Conservation (phyloP, 2,113 vertebrate genomes). For the Recurvirostra avosetta region DNA sequence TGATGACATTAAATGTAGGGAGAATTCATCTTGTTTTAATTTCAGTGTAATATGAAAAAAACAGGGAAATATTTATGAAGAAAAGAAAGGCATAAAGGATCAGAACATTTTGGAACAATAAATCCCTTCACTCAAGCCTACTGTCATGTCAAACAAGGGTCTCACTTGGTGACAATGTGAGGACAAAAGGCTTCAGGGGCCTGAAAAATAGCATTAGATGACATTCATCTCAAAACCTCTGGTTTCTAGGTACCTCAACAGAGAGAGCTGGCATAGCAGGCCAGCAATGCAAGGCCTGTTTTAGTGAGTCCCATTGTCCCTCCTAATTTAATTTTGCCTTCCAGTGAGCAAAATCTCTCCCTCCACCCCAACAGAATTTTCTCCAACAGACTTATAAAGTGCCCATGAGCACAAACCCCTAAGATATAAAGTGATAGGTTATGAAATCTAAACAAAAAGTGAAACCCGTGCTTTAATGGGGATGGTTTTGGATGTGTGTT, state of each 20-base stretch:
- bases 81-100: not conserved
- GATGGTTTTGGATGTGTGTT: not conserved
- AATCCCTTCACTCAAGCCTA: constrained; percentile 4
- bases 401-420: not conserved
- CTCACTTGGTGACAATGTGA: not conserved
- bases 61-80: not conserved
- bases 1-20: not conserved
- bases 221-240: not conserved
- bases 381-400: not conserved
- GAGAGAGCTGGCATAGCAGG: not conserved
- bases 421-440: not conserved
- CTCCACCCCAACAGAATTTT: not conserved
- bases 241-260: constrained; percentile 1
- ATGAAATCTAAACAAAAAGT: not conserved
- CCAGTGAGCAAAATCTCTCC: not conserved
- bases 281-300: not conserved
- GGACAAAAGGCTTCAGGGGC: constrained; percentile 31
- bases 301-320: not conserved
- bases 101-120: constrained; percentile 17
- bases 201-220: constrained; percentile 11
- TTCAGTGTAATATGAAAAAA: not conserved
- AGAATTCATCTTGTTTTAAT: not conserved
- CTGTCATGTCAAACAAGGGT: constrained; percentile 9
- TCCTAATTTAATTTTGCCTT: not conserved
- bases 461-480: not conserved